These are phyloP conservation scores for Nematostella vectensis DNA, from an alignment of 92 coral and sea anemone genomes.

Conservation along the genomic window DNA sequence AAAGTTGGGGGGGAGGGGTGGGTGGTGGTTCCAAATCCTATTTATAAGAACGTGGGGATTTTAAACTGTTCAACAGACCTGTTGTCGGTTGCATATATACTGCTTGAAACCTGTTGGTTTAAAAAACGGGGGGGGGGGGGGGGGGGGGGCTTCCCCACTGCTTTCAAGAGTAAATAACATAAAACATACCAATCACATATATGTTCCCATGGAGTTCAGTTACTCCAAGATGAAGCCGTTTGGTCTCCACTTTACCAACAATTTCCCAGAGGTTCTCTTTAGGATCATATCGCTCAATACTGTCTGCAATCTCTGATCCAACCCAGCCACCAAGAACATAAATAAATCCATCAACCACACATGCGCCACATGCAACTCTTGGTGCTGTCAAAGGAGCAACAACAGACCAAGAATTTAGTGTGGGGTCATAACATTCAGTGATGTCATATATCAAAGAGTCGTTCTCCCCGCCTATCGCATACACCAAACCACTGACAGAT, in stretches of 20 bases:
- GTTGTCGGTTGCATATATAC: too few relatives aligned
- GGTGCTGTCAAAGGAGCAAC: slow-evolving; percentile 75
- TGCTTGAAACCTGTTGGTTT: too few relatives aligned
- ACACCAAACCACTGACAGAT: slow-evolving; percentile 59
- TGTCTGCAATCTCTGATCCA: slow-evolving; percentile 82
- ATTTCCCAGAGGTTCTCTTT: slow-evolving; percentile 68
- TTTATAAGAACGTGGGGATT: too few relatives aligned
- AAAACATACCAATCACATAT: slow-evolving; percentile 67
- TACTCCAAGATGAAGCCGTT: slow-evolving; percentile 79
- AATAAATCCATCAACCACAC: slow-evolving; percentile 70
- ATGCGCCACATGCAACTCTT: slow-evolving; percentile 84
- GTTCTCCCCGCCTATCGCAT: slow-evolving; percentile 94
- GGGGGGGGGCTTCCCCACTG: too few relatives aligned
- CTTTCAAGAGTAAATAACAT: too few relatives aligned
- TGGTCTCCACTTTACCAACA: slow-evolving; percentile 75
- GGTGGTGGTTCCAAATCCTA: too few relatives aligned
- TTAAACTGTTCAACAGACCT: too few relatives aligned
- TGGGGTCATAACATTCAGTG: slow-evolving; percentile 81
- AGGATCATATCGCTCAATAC: slow-evolving; percentile 81
- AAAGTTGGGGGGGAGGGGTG: too few relatives aligned
- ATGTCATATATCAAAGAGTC: slow-evolving; percentile 92
- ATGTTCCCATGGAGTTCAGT: slow-evolving; percentile 71
- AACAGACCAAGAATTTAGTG: slow-evolving; percentile 63
- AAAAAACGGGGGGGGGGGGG: too few relatives aligned
- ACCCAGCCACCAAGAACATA: slow-evolving; percentile 99